Evolutionary conservation across 2,888 invertebrate species (phyloP), one percentile per base, ranked within the genome.

Genomic region (Hirtodrosophila alboralis): DNA sequence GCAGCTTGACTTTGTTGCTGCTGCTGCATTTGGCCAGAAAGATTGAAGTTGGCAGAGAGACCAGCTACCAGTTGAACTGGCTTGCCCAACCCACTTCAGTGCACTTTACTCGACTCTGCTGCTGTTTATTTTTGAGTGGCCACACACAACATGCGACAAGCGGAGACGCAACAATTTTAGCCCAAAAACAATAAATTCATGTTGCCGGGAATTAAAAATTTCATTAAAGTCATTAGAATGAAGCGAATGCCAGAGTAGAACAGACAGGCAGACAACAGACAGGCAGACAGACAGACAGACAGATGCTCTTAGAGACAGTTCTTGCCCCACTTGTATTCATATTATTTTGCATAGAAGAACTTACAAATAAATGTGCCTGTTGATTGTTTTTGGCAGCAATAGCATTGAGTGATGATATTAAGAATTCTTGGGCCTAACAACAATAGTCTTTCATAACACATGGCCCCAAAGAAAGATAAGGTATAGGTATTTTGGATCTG

Each of bases 201-300:
- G 74, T 83, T 79, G 86, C 75, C 80, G 71, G 75, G 80, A 83
- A 89, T 89, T 89, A 85, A 85, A 43, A 86, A 70, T 89, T 89
- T 89, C 87, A 88, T 89, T 89, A 88, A 88, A 89, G 83, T 79
- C 87, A 88, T 88, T 87, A 87, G 86, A 88, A 80, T 69, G 54
- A 64, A 68, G 60, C 71, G 64, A 40, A 28, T 34, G 45, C 40
- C 60, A 36, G 51, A 72, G 60, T 48, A 51, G 47, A 72, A 56
- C 67, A 65, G 77, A 76, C 84, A 72, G 45, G 45, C 65, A 53
- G 48, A 54, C 54, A 54, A 4, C 26, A 33, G 30, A 53, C 30
- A 8, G 31, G 52, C 36, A 1, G 33, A 38, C 18, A 21, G 23
- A 48, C 28, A 41, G 44, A 43, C 43, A 16, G 34, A 44, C 27